A percentile compares a stretch with the other conserved stretches of the same genome.
Conservation (phyloP, 1,140 invertebrate species). For the Drosophila busckii region DNA sequence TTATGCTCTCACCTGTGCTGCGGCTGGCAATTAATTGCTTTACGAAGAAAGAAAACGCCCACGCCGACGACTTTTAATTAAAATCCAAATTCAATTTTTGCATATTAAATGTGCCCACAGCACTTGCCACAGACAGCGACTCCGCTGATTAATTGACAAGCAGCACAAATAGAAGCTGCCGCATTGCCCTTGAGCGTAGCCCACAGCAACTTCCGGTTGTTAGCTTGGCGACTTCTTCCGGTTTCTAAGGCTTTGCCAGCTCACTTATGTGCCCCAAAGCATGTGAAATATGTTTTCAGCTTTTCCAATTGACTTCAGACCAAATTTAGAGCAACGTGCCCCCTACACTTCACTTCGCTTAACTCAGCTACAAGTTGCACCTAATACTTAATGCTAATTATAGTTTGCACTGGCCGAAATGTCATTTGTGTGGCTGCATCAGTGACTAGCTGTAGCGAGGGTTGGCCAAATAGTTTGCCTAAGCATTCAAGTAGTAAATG, state of each 20-base stretch:
- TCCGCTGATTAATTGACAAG: constrained; percentile 26
- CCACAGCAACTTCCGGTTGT: constrained; percentile 62
- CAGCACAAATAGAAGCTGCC: background rate
- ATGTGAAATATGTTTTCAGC: constrained; percentile 56
- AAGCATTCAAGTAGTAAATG: too few relatives aligned
- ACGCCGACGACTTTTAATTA: constrained; percentile 62
- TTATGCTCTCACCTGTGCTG: constrained; percentile 59
- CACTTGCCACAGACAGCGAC: constrained; percentile 19
- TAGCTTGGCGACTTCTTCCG: constrained; percentile 55
- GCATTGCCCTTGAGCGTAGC: constrained; percentile 61
- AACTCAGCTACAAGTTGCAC: constrained; percentile 17
- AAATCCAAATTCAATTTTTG: constrained; percentile 73
- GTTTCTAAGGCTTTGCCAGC: constrained; percentile 28
- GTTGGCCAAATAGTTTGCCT: background rate
- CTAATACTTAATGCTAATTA: constrained; percentile 56
- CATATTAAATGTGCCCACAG: constrained; percentile 49
- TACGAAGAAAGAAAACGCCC: constrained; percentile 41
- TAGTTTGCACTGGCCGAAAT: constrained; percentile 47
- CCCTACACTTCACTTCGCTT: background rate
- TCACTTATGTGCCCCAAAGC: constrained; percentile 43
- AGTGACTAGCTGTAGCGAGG: constrained; percentile 10
- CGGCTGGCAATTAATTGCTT: constrained; percentile 58
- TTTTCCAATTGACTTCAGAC: constrained; percentile 49
- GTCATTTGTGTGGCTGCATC: constrained; percentile 56
- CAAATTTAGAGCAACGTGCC: constrained; percentile 44